Percentiles rank a stretch among this genome's conserved stretches.
phyloP scores from a whole-genome alignment of 2,797 vertebrate genomes.

The Schizopygopsis pylzovi region DNA sequence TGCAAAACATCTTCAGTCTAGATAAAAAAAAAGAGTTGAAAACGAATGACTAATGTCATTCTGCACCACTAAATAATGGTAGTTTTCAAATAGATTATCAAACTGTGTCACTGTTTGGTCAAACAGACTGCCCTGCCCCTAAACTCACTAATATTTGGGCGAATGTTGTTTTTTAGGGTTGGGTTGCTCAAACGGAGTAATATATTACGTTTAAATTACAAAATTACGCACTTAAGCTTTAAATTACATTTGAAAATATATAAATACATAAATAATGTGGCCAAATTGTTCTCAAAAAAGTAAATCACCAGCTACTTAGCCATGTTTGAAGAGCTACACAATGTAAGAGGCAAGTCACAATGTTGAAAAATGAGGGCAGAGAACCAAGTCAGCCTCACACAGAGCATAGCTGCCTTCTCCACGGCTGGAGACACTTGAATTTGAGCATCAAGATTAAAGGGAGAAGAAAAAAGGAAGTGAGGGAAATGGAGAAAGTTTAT shows the following conservation, averaged over 20 bases:
- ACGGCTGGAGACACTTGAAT: slow-evolving; percentile 12
- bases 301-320: background rate
- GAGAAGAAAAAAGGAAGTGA: slow-evolving; percentile 55
- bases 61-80: background rate
- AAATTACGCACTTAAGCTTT: background rate
- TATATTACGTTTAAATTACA: background rate
- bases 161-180: background rate
- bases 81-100: background rate
- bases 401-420: slow-evolving; percentile 4
- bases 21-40: background rate
- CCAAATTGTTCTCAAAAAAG: slow-evolving; percentile 9
- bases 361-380: slow-evolving; percentile 1
- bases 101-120: background rate
- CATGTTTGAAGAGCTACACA: background rate
- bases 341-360: background rate
- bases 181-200: background rate
- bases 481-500: background rate
- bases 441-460: slow-evolving; percentile 22
- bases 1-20: slow-evolving; percentile 1
- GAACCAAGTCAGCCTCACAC: background rate
- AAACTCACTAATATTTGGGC: background rate
- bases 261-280: background rate
- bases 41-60: background rate
- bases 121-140: background rate
- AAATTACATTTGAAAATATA: background rate